Evolutionary conservation across 2,797 vertebrate genomes (phyloP), one percentile per base, ranked within the genome.

Genomic region (Dermochelys coriacea): DNA sequence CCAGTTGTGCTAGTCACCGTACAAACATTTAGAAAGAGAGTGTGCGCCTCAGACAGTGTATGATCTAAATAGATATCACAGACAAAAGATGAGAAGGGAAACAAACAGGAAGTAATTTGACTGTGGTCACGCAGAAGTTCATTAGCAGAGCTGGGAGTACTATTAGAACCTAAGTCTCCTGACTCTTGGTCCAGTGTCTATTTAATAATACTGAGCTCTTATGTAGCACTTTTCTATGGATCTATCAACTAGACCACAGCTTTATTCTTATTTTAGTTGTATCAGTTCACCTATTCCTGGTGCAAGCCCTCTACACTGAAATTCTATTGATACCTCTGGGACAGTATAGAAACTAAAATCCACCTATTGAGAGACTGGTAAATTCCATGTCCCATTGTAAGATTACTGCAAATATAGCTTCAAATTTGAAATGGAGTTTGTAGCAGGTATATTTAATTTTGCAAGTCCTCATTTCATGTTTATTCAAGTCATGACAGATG

Each of bases 381-480:
- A 93, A 83, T 21, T 71, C 15, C 49, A 80, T 90, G 54, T 49
- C 82, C 75, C 82, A 16, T 14, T 82, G 57, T 1, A 2, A 64
- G 81, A 59, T 59, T 85, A 31, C n/a, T 81, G 86, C 77, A 95
- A 92, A 93, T 94, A 82, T 77, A 96, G 87, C 86, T 93, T 87
- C 77, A 31, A 86, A 4, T 93, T 82, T 88, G 88, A 94, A 97
- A 95, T 52, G 2, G 52, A 96, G 52, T 77, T 96, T 96, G 87
- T 95, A 95, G 93, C 94, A 97, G 94, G 94, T 93, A 81, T 90
- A 64, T 96, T 94, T 95, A 97, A 88, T 97, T 98, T 97, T 95
- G 80, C 64, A 96, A 94, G 75, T 95, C 85, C 90, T 59, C 8
- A 57, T 96, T 98, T 97, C 95, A 59, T 92, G 93, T 94, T 96